Percentiles rank a stretch among this genome's conserved stretches.
phyloP scores from a whole-genome alignment of 2,113 vertebrate species.

The Chlorodrepanis virens region DNA sequence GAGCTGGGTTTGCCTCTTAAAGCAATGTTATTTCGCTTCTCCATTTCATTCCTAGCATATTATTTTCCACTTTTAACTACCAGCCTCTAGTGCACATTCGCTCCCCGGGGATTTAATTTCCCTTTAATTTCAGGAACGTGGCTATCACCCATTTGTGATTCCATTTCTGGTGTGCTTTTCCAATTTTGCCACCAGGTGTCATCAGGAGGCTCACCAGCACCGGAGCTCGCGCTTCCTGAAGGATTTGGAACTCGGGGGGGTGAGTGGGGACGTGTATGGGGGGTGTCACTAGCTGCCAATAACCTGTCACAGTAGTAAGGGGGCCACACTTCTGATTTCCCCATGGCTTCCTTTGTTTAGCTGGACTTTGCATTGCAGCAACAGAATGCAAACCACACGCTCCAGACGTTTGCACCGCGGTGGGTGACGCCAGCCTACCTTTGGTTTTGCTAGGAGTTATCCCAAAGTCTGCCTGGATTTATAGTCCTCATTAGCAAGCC shows the following conservation, averaged over 20 bases:
- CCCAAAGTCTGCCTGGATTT: not conserved
- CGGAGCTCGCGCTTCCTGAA: fast-evolving
- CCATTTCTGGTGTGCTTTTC: not conserved
- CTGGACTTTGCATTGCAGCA: not conserved
- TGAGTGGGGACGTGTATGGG: not conserved
- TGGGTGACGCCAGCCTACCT: not conserved
- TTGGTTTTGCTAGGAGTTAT: not conserved
- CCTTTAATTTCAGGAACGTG: not conserved
- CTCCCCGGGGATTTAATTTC: not conserved
- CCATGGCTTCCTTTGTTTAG: not conserved
- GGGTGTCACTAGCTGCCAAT: not conserved
- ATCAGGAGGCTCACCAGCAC: not conserved
- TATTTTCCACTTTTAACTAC: not conserved
- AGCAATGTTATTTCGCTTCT: not conserved
- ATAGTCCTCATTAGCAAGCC: not conserved
- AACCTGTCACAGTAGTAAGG: not conserved
- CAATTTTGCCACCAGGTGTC: constrained; percentile 34
- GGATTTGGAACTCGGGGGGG: not conserved
- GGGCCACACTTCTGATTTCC: not conserved
- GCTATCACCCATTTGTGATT: fast-evolving
- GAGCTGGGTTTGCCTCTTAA: not conserved
- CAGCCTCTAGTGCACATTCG: not conserved
- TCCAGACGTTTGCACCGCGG: not conserved
- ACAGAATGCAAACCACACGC: not conserved
- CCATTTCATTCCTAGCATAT: not conserved